phyloP scores from a whole-genome alignment of 2,888 invertebrate species.

The Agonopterix alstromeriana region DNA sequence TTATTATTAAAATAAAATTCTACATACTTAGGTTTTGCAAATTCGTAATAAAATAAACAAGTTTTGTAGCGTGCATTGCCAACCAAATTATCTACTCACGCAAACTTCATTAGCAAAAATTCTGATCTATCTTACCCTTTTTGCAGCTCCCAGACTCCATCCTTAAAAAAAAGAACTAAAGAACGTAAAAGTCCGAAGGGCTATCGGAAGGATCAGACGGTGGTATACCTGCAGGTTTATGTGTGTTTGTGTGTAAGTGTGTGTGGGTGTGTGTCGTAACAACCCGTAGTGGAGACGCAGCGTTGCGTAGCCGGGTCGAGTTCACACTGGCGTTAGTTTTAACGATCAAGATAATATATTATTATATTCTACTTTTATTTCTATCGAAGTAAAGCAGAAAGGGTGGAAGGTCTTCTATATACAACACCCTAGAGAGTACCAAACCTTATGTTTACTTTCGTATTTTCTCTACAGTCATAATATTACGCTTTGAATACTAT shows the following conservation, averaged over 20 bases:
- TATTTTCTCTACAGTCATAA: no score
- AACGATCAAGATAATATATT: not conserved
- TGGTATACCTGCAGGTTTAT: slow-evolving; percentile 48
- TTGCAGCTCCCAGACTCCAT: not conserved
- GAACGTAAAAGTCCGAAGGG: slow-evolving; percentile 20
- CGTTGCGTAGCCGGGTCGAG: slow-evolving; percentile 45
- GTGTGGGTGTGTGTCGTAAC: slow-evolving; percentile 66
- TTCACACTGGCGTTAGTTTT: slow-evolving; percentile 34
- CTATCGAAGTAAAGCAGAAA: not conserved
- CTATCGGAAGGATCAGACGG: slow-evolving; percentile 36
- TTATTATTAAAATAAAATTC: no score
- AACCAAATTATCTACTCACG: no score
- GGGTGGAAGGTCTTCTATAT: not conserved
- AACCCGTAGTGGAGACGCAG: slow-evolving; percentile 44
- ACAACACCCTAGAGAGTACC: no score
- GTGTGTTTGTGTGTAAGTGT: slow-evolving; percentile 24
- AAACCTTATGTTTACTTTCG: no score
- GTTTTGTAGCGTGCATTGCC: no score
- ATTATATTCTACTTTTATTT: no score
- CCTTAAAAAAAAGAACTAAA: not conserved
- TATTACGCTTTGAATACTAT: no score
- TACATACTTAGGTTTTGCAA: no score
- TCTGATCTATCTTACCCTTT: not conserved
- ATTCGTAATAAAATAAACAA: no score
- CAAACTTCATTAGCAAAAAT: no score